phyloP scores from a whole-genome alignment of 2,888 invertebrate genomes.

The Venusia cambrica region DNA sequence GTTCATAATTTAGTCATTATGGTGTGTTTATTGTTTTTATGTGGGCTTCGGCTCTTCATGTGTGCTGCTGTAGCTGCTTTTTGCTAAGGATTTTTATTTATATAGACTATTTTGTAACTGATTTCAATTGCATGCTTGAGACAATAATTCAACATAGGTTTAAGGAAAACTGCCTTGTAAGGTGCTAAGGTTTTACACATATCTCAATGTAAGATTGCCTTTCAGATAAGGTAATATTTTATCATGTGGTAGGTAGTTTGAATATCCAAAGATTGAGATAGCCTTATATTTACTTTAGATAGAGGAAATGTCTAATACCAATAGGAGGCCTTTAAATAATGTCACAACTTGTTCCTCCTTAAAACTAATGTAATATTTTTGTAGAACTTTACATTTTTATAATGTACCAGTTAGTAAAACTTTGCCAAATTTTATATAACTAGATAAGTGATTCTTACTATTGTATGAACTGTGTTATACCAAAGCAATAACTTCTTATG shows the following conservation, averaged over 20 bases:
- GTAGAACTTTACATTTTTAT: constrained; percentile 56
- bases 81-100: constrained; percentile 46
- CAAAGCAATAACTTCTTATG: constrained; percentile 77
- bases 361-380: constrained; percentile 66
- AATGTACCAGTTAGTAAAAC: constrained; percentile 54
- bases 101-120: constrained; percentile 42
- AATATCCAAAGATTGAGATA: constrained; percentile 67
- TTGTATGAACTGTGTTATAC: constrained; percentile 71
- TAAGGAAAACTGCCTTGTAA: constrained; percentile 66
- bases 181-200: constrained; percentile 77
- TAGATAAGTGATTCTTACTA: constrained; percentile 68
- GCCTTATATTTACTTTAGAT: constrained; percentile 67
- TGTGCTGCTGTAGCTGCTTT: constrained; percentile 77
- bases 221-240: constrained; percentile 75
- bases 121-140: constrained; percentile 65
- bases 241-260: constrained; percentile 64
- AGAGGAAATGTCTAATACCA: constrained; percentile 46
- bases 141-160: constrained; percentile 45
- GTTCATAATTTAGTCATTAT: constrained; percentile 78
- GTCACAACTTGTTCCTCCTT: constrained; percentile 64
- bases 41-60: constrained; percentile 62
- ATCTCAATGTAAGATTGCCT: constrained; percentile 79
- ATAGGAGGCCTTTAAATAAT: constrained; percentile 56
- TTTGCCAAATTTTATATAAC: constrained; percentile 76
- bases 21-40: constrained; percentile 74